phyloP scores from a whole-genome alignment of 2,888 invertebrate species.

The Cephus rjabovi region DNA sequence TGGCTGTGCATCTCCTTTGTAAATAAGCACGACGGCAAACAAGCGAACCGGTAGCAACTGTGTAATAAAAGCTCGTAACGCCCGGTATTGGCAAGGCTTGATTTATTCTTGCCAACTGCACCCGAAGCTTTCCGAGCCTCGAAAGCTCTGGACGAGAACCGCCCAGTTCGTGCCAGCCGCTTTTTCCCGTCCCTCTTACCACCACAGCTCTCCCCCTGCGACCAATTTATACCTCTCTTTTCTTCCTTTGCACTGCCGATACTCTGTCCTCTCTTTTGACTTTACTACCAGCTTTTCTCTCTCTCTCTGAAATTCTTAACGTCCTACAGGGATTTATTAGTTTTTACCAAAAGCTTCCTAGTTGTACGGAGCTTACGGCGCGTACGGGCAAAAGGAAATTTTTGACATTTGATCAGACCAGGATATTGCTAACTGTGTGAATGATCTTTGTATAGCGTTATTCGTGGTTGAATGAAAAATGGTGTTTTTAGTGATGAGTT shows the following conservation, averaged over 20 bases:
- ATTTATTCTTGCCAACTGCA: conserved; percentile 53
- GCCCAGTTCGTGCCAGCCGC: not conserved
- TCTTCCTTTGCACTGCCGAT: not conserved
- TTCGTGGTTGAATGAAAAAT: not conserved
- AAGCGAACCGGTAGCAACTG: conserved; percentile 29
- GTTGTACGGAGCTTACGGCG: conserved; percentile 11
- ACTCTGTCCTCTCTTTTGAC: not conserved
- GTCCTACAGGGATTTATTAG: conserved; percentile 35
- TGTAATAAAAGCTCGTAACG: conserved; percentile 59
- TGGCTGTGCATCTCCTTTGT: conserved; percentile 25
- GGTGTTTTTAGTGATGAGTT: not conserved
- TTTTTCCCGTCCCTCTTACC: not conserved
- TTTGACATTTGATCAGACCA: conserved; percentile 28
- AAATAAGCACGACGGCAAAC: conserved; percentile 42
- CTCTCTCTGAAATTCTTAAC: conserved; percentile 22
- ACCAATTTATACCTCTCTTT: not conserved
- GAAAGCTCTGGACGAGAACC: conserved; percentile 1
- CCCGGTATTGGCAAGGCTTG: conserved; percentile 58
- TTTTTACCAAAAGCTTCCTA: not conserved
- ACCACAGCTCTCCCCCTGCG: accelerated
- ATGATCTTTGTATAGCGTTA: not conserved
- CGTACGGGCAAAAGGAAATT: conserved; percentile 24
- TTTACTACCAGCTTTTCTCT: conserved; percentile 12
- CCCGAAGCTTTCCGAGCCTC: conserved; percentile 23
- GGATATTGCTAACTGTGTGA: not conserved